These are phyloP conservation scores for Brachionichthys hirsutus DNA, from an alignment of 2,113 vertebrate species.

Conservation along the genomic window DNA sequence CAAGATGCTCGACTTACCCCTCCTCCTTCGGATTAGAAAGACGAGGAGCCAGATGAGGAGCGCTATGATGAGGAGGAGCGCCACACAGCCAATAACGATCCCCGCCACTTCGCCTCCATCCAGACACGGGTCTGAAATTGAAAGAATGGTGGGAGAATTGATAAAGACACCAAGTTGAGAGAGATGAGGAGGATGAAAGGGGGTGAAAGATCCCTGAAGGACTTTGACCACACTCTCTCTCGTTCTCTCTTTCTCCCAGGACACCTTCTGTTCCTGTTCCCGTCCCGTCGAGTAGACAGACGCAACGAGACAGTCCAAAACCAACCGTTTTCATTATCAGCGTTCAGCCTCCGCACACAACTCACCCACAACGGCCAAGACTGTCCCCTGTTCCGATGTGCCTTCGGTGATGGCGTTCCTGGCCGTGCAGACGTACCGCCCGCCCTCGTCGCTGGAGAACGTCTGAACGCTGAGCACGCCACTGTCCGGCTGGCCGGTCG, in stretches of 20 bases:
- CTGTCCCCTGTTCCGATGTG: constrained; percentile 53
- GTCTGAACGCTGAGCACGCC: constrained; percentile 73
- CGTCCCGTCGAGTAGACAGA: constrained; percentile 62
- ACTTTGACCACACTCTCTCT: constrained; percentile 63
- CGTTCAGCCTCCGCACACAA: constrained; percentile 36
- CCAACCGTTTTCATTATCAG: constrained; percentile 49
- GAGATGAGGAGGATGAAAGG: constrained; percentile 7
- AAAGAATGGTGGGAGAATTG: constrained; percentile 36
- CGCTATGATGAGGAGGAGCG: constrained; percentile 71
- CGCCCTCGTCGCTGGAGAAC: constrained; percentile 63
- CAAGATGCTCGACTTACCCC: constrained; percentile 51
- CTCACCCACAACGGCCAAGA: constrained; percentile 73
- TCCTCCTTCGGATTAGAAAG: constrained; percentile 50
- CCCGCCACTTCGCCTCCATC: constrained; percentile 73
- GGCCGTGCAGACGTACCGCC: constrained; percentile 68
- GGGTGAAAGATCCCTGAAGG: constrained; percentile 51
- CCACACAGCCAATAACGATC: constrained; percentile 75
- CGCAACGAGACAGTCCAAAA: constrained; percentile 45
- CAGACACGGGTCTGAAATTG: constrained; percentile 70
- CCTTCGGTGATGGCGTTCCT: constrained; percentile 61
- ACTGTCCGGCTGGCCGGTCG: constrained; percentile 38
- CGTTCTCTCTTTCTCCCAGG: constrained; percentile 59
- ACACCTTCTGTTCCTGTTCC: constrained; percentile 31
- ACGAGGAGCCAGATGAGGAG: constrained; percentile 72
- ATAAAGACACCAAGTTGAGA: constrained; percentile 54